Base-by-base conservation (phyloP, 2,113 vertebrate genomes). In the Anhinga anhinga region DNA sequence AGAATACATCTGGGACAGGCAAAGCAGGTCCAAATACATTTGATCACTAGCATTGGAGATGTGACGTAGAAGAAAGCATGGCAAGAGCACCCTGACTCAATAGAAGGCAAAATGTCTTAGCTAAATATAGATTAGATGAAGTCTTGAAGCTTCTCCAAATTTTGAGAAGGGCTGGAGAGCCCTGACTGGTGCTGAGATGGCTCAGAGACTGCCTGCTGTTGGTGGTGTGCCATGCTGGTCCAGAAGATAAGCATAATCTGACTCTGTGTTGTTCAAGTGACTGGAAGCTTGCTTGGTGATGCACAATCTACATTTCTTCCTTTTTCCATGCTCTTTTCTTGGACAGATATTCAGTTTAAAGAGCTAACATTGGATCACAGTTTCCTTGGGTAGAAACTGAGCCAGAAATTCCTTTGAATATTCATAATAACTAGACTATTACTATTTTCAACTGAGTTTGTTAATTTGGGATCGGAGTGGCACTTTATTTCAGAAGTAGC, bases 111-210 rank as follows among this genome's bases (percentile, higher is more conserved):
- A 87, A 47, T 29, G n/a, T 32, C 73, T 66, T 6, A 25, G 15
- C 11, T 90, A 36, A 80, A 71, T 25, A 47, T 20, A 49, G 63
- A 55, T 36, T 13, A 85, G 69, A 50, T 34, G 56, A 55, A 85
- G 44, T 19, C 70, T 81, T 88, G 82, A 92, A 18, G 36, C 9
- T 81, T 63, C 40, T 95, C 10, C 45, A 88, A 5, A 12, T 69
- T 85, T 30, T 77, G 58, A 23, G 71, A 73, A 95, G 27, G 53
- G 26, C 47, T 88, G 52, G 32, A 71, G 56, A 59, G 36, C 26
- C 36, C 29, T 44, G 47, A 52, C 16, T 85, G 74, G 44, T 0
- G 0, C 59, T 0, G 0, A 61, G 77, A 1, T 10, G 42, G 9
- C 34, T 84, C 2, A 0, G 45, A 44, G 25, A 2, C 13, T 50